Percentiles rank a stretch among this genome's conserved stretches.
Conservation (phyloP, 2,797 vertebrate genomes). For the Tragelaphus eurycerus region DNA sequence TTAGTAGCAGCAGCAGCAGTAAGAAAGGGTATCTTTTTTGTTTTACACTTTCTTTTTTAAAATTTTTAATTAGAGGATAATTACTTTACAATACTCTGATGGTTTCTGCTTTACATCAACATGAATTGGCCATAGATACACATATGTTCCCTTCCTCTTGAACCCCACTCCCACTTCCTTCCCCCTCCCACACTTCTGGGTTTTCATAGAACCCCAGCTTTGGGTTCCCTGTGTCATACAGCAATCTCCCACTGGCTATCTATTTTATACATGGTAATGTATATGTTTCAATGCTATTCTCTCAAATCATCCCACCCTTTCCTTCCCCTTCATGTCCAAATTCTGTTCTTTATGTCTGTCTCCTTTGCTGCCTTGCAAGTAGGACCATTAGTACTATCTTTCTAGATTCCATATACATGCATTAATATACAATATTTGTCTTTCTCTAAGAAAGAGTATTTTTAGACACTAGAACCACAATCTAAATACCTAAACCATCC, state of each 20-base stretch:
- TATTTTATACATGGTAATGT: not conserved
- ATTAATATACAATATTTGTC: not conserved
- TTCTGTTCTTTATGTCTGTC: not conserved
- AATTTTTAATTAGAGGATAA: not conserved
- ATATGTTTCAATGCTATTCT: not conserved
- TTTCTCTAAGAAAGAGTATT: not conserved
- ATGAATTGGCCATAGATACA: not conserved
- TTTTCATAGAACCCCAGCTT: not conserved
- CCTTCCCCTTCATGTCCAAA: not conserved
- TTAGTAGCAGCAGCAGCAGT: not conserved
- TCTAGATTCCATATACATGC: not conserved
- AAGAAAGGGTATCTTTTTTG: not conserved
- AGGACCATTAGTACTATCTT: not conserved
- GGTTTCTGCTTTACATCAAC: not conserved
- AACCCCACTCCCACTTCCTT: not conserved
- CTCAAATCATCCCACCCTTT: not conserved
- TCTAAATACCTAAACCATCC: not conserved
- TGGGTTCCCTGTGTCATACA: not conserved
- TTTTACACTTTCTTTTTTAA: not conserved
- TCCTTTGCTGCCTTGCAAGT: not conserved
- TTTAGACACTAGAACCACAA: not conserved
- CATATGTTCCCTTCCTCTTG: not conserved
- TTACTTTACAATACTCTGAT: not conserved
- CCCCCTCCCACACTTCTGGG: not conserved
- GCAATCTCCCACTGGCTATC: not conserved